Conservation (phyloP, 2,797 vertebrate species). For the Danionella dracula region DNA sequence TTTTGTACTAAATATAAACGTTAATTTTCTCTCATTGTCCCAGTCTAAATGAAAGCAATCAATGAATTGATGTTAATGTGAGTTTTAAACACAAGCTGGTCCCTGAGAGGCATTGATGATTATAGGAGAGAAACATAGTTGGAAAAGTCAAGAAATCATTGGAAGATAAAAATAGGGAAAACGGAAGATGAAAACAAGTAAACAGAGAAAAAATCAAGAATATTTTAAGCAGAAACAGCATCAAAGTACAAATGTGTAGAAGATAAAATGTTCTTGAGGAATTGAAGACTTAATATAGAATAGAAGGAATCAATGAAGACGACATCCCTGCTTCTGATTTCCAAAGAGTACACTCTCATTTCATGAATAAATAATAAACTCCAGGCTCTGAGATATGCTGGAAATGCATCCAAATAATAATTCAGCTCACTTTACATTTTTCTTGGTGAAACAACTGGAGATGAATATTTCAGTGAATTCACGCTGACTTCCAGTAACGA, state of each 20-base stretch:
- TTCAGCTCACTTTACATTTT: not conserved
- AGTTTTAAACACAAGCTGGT: too few relatives aligned
- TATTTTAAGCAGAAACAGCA: not conserved
- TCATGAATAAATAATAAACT: not conserved
- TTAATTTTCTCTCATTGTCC: too few relatives aligned
- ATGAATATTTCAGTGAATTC: conserved; percentile 3
- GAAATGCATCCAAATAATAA: not conserved
- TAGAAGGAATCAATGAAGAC: not conserved
- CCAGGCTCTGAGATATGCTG: not conserved
- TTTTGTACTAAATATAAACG: too few relatives aligned
- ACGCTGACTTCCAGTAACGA: not conserved
- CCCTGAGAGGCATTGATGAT: too few relatives aligned
- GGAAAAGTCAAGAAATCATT: not conserved
- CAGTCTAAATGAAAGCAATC: too few relatives aligned
- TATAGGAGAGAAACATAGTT: not conserved
- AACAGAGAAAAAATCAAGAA: not conserved
- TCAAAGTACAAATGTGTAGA: not conserved
- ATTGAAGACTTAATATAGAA: not conserved
- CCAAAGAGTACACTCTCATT: not conserved
- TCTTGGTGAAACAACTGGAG: not conserved
- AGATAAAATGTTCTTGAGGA: not conserved
- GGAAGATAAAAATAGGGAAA: not conserved
- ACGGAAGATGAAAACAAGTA: not conserved
- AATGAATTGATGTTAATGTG: too few relatives aligned
- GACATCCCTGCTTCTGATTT: not conserved